Evolutionary conservation across 1,140 invertebrate species (phyloP).

Genomic region (Cotesia chilonis): DNA sequence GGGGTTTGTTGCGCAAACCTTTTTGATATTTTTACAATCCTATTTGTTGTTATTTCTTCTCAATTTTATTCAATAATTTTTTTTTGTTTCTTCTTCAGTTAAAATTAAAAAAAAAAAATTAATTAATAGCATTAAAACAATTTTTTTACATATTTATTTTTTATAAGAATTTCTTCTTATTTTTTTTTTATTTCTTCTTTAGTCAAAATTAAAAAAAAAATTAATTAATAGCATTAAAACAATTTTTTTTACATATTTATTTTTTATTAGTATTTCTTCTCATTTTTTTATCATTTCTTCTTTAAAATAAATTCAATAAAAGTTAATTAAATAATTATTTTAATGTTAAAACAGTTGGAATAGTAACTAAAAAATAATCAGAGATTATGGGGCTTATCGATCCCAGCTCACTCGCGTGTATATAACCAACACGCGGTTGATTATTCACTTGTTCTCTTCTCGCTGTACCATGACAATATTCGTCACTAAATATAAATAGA

Average conservation of each 20-base stretch:
- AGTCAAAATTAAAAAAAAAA: no score
- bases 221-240: no score
- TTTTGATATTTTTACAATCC: not conserved
- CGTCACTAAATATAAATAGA: constrained; percentile 21
- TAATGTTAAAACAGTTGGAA: no score
- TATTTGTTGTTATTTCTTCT: not conserved
- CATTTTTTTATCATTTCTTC: no score
- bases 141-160: no score
- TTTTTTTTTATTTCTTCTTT: no score
- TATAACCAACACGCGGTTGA: constrained; percentile 12
- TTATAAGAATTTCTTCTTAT: no score
- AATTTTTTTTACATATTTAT: no score
- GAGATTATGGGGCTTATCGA: not conserved
- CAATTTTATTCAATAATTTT: not conserved
- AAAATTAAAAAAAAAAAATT: not conserved
- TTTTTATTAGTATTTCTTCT: no score
- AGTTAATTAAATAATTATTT: no score
- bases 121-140: no score
- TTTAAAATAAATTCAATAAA: no score
- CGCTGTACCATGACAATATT: not conserved
- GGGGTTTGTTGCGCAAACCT: not conserved
- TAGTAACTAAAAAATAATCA: constrained; percentile 5
- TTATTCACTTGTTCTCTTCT: constrained; percentile 19
- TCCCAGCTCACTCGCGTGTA: not conserved
- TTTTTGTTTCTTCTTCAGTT: not conserved